phyloP scores from a whole-genome alignment of 1,140 invertebrate species.

The Dendroctonus valens region DNA sequence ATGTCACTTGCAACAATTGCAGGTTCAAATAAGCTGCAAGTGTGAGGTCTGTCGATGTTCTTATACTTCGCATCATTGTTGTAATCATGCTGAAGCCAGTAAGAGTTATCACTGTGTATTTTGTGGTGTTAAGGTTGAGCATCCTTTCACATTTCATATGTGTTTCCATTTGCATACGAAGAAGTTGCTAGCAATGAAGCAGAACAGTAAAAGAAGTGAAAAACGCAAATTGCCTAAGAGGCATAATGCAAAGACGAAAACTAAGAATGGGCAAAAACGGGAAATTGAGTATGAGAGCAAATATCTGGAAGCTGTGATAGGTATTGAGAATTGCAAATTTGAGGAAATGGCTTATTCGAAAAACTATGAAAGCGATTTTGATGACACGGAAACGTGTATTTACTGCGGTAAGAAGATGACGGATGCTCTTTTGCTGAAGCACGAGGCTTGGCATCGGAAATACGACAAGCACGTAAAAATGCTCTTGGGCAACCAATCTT shows the following conservation, averaged over 20 bases:
- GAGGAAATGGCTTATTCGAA: too few species aligned
- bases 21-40: conserved; percentile 5
- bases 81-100: neutral
- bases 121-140: conserved; percentile 9
- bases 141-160: conserved; percentile 4
- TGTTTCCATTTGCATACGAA: conserved; percentile 22
- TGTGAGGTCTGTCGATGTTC: conserved; percentile 11
- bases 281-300: too few species aligned
- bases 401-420: conserved; percentile 19
- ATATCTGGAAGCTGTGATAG: too few species aligned
- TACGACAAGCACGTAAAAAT: conserved; percentile 14
- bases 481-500: neutral
- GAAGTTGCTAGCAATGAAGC: neutral
- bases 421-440: conserved; percentile 4
- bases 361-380: neutral
- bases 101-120: conserved; percentile 6
- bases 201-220: too few species aligned
- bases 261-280: too few species aligned
- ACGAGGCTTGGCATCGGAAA: conserved; percentile 30
- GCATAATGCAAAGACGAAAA: too few species aligned
- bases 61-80: neutral
- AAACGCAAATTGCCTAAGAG: too few species aligned
- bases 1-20: conserved; percentile 55
- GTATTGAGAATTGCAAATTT: too few species aligned
- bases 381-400: conserved; percentile 20